Base-by-base conservation (phyloP, 2,113 vertebrate species). In the Cygnus buccinator region DNA sequence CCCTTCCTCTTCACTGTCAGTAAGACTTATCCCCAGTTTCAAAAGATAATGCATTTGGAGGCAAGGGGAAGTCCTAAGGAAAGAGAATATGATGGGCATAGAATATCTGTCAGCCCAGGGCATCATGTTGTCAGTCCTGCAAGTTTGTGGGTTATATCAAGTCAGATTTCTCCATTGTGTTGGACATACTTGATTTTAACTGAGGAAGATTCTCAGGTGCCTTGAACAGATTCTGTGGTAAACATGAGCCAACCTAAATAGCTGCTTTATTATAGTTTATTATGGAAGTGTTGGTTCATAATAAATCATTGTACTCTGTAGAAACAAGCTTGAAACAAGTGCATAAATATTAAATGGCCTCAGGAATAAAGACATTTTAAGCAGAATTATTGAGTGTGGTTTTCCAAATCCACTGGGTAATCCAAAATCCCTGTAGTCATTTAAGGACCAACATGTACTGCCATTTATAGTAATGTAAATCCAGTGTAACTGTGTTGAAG, bases 291-390 rank as follows among this genome's bases (percentile, higher is more conserved):
- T 93, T 92, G 41, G 63, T 93, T 93, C 79, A 77, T 94, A 95
- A 97, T 97, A 94, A 95, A 97, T 96, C 90, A 93, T 74, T 23
- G 79, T 77, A 77, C 31, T 88, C 75, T 93, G 67, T 89, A 95
- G 91, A 94, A 97, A 77, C n/a, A 92, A 95, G 76, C 84, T 92
- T 92, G 93, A 95, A 96, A 94, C 76, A 92, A 96, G 52, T 84
- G 29, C 84, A 96, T 97, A 94, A 94, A 95, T 94, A 97, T 95
- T 96, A 95, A 93, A 96, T 96, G 77, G 86, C 89, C 93, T 68
- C 80, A 97, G 86, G 95, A 95, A 95, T 93, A 92, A 88, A 94
- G 95, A 92, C 52, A 91, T 95, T 97, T 96, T 96, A 91, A 96
- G 84, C 80, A 93, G 90, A 95, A 91, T 91, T 96, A 95, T 93